These are phyloP conservation scores for Coilia nasus DNA, from an alignment of 2,797 vertebrate genomes.

Conservation along the genomic window DNA sequence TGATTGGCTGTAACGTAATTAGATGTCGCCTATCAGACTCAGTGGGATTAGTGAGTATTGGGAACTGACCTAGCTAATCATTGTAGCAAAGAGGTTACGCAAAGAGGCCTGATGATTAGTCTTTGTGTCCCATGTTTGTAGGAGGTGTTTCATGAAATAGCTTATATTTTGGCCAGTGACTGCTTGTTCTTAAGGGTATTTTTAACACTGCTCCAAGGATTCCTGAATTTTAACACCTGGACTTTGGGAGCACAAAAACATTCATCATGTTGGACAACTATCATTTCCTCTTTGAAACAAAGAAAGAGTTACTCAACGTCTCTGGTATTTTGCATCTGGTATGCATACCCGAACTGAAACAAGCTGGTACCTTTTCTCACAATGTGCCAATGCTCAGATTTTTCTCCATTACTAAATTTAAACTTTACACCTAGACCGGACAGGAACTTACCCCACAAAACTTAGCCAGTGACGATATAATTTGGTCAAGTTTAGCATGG, in stretches of 20 bases:
- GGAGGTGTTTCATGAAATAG: neutral
- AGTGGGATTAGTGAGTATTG: neutral
- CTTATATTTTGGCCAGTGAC: neutral
- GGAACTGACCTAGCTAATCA: constrained; percentile 17
- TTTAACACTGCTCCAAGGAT: neutral
- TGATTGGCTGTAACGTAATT: constrained; percentile 48
- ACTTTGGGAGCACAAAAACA: neutral
- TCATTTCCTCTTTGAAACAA: constrained; percentile 22
- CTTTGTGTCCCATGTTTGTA: constrained; percentile 6
- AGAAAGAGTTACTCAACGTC: neutral
- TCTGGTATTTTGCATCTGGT: constrained; percentile 10
- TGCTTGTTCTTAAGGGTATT: neutral
- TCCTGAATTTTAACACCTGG: neutral
- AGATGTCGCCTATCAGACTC: neutral
- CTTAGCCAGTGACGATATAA: neutral
- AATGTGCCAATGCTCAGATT: neutral
- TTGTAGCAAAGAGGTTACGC: constrained; percentile 7
- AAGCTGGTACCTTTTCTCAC: neutral
- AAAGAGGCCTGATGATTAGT: constrained; percentile 8
- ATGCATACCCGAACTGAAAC: neutral
- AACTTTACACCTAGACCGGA: neutral
- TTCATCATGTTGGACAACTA: constrained; percentile 3
- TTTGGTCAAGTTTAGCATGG: neutral
- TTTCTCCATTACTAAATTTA: neutral
- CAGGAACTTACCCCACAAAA: neutral